Base-by-base conservation (phyloP, 2,888 invertebrate species). In the Acronicta aceris region DNA sequence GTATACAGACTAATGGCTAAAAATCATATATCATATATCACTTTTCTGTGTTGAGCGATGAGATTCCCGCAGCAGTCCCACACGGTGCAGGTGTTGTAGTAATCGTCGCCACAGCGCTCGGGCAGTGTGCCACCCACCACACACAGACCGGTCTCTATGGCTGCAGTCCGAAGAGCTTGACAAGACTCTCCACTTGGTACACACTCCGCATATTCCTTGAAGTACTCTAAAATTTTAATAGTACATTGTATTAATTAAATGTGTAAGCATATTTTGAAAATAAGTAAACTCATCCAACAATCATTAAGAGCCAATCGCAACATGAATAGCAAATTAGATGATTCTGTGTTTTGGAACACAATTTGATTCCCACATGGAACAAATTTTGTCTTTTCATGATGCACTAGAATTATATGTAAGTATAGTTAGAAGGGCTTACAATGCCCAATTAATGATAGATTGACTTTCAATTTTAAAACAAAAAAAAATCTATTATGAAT, bases 71-170 rank as follows among this genome's bases (percentile, higher is more conserved):
- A 89, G 0, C 96, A 96, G 81, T 96, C 96, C 97, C 97, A 99
- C 1, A 98, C 96, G 0, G 98, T 97, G 80, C 98, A 98, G 0
- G 99, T 98, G 88, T 99, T 99, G 87, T 96, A 98, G 8, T 98
- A 90, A 78, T 96, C 96, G 40, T 94, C 94, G 0, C 95, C 95
- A 48, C 96, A 96, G 62, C 95, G 92, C 93, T 99, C 99, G 0
- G 99, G 98, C 77, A 99, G 96, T 0, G 98, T 98, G 9, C 99
- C 99, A 10, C 98, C 99, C 50, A 99, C 96, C 17, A 99, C 93
- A 81, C 96, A 98, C 54, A 99, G 93, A 17, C 96, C 95, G 66
- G 97, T 95, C 65, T 97, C 96, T 70, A 96, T 96, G 0, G 99
- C 99, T 21, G 97, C 96, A 56, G 95, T 86, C 0, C 98, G 97